Evolutionary conservation across 2,113 vertebrate species (phyloP), one percentile per base, ranked within the genome.

Genomic region (Lagenorhynchus albirostris): DNA sequence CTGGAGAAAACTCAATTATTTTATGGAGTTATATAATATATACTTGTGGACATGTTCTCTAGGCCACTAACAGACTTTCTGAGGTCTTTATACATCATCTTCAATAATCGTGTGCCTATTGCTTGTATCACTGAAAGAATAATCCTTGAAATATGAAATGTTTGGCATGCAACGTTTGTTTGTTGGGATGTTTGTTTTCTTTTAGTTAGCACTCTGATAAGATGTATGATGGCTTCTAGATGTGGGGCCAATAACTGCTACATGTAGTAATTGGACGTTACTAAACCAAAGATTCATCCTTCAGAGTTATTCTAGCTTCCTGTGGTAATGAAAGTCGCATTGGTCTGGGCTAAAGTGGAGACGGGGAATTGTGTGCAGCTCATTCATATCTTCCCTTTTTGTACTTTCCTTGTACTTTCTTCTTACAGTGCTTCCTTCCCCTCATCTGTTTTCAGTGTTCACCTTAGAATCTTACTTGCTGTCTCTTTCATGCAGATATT

Each of bases 1-100:
- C 65, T 65, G 63, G 76, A 79, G 33, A 29, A 83, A 71, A 41
- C 33, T 67, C 68, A 87, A 7, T 41, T 81, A 71, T 81, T 31
- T 70, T 41, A 8, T 21, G 29, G 12, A 8, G 23, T 88, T 60
- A 41, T 3, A 55, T 71, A 92, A 96, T 71, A 25, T 20, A 33
- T 68, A n/a, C 41, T 91, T 91, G 91, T 83, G 44, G 73, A 85
- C 84, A 88, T n/a, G 67, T 95, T 92, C 93, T 76, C 3, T 85
- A 65, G 33, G 73, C 55, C 33, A 50, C 87, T 41, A 31, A 2
- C 0, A 71, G 65, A 76, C 23, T 89, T 89, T 81, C 50, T 4
- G 31, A 68, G 33, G 62, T 82, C 38, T 71, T 91, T 91, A 67
- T 93, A 70, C 96, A 65, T 11, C 8, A 55, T 17, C 3, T 38